These are phyloP conservation scores for Cyclophora albipunctata DNA, from an alignment of 2,888 invertebrate genomes.

Conservation along the genomic window DNA sequence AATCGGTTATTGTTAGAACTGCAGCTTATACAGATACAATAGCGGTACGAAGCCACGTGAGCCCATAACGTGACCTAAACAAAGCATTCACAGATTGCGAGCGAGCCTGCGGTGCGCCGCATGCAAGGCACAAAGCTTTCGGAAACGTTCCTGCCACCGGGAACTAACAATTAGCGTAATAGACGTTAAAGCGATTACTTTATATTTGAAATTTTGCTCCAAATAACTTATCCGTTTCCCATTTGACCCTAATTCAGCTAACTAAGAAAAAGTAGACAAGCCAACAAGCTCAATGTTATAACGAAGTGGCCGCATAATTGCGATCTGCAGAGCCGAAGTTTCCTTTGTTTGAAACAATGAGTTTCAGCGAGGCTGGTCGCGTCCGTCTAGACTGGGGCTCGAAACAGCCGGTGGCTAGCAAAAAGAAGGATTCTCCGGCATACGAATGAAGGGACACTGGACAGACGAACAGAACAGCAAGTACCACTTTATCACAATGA, in stretches of 20 bases:
- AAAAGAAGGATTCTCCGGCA: slow-evolving; percentile 20
- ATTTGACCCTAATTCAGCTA: slow-evolving; percentile 10
- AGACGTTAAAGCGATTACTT: slow-evolving; percentile 36
- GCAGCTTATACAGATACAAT: slow-evolving; percentile 28
- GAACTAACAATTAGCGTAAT: slow-evolving; percentile 48
- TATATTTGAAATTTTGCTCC: slow-evolving; percentile 20
- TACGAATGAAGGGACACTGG: slow-evolving; percentile 30
- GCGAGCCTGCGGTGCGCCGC: slow-evolving; percentile 40
- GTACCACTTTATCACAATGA: slow-evolving; percentile 24
- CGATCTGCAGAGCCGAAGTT: slow-evolving; percentile 25
- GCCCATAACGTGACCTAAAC: slow-evolving; percentile 42
- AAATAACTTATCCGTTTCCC: slow-evolving; percentile 7
- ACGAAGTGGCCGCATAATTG: slow-evolving; percentile 30
- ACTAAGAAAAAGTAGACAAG: slow-evolving; percentile 16
- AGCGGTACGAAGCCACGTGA: slow-evolving; percentile 26
- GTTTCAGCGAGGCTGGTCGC: slow-evolving; percentile 32
- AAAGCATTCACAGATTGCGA: slow-evolving; percentile 51
- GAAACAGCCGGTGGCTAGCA: slow-evolving; percentile 26
- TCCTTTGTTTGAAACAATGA: slow-evolving; percentile 40
- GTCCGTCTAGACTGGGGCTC: slow-evolving; percentile 24
- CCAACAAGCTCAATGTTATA: slow-evolving; percentile 22
- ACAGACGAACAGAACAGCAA: slow-evolving; percentile 13
- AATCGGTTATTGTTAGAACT: slow-evolving; percentile 14
- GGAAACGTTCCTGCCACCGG: slow-evolving; percentile 32
- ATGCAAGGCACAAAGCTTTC: slow-evolving; percentile 38